Base-by-base conservation (phyloP, 1,140 invertebrate species). In the Campoletis sonorensis region DNA sequence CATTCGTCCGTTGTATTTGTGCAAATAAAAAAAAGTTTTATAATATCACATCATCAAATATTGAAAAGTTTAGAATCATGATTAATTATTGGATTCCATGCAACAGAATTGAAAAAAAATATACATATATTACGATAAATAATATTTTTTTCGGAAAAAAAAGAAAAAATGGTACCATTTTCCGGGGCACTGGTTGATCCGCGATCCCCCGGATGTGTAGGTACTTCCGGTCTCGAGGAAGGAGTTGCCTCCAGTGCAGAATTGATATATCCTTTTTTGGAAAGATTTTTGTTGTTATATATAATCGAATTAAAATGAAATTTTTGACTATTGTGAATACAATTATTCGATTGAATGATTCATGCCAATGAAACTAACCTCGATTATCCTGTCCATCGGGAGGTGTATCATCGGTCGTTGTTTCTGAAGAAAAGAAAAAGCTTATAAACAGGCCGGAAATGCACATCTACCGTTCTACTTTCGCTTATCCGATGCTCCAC, bases 381-480 rank as follows among this genome's bases (percentile, higher is more conserved):
- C 40, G 70, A 11, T 40, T 27, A 4, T 71, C 64, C 45, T 71
- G 30, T 26, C 33, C n/a, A 49, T n/a, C 64, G 7, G n/a, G 7
- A 13, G 61, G 64, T 23, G 64, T 51, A 40, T n/a, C 33, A 10
- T 30, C 45, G 58, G 79, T 75, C n/a, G 79, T 75, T 21, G 80
- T 81, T 21, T 81, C 80, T 81, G 61, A 51, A 70, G 67, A 67
- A 13, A 33, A 67, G 16, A 70, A 51, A 81, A 45, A 61, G 21
- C 40, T 45, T 61, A 33, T 23, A 26, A 81, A 68, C 23, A 67
- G 7, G 23, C 61, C 23, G 61, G 61, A 67, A 67, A 70, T 33
- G 27, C 10, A 64, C 2, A 26, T 4, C n/a, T 26, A 64, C 21
- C 30, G 26, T 33, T 18, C 30, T 70, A 70, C 13, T 64, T 26